Percentiles rank a stretch among this genome's conserved stretches.
Evolutionary conservation across 2,797 vertebrate genomes (phyloP).

Genomic region (Telmatherina bonti): DNA sequence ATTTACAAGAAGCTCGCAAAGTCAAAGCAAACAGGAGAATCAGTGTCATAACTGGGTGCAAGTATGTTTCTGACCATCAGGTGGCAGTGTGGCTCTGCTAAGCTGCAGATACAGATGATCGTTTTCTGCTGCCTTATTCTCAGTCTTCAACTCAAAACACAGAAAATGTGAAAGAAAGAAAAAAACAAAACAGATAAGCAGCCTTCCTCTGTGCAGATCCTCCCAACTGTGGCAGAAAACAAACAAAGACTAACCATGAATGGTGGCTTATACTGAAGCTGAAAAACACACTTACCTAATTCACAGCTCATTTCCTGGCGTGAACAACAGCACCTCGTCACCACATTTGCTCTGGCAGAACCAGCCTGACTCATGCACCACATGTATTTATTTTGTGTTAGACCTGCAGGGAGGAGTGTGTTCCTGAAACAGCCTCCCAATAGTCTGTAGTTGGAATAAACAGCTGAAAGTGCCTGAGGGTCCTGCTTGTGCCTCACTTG

Average conservation of each 20-base stretch:
- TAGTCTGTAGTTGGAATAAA: constrained; percentile 33
- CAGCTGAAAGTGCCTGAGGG: constrained; percentile 29
- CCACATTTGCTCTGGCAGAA: constrained; percentile 36
- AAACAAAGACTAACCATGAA: neutral
- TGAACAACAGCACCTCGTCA: constrained; percentile 31
- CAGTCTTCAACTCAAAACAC: too few relatives aligned
- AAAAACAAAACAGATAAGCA: neutral
- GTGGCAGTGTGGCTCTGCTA: constrained; percentile 29
- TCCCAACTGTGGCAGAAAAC: neutral
- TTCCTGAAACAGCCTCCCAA: constrained; percentile 41
- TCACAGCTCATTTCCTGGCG: constrained; percentile 41
- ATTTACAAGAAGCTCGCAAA: too few relatives aligned
- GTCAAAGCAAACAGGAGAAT: too few relatives aligned
- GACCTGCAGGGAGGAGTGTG: constrained; percentile 36
- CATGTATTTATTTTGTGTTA: constrained; percentile 38
- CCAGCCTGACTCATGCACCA: constrained; percentile 42
- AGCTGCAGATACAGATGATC: constrained; percentile 1
- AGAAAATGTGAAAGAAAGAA: too few relatives aligned
- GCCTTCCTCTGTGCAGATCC: too few relatives aligned
- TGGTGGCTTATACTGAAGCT: constrained; percentile 1
- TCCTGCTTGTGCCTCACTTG: constrained; percentile 36
- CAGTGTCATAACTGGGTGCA: neutral
- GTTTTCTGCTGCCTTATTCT: constrained; percentile 8
- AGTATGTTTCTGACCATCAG: constrained; percentile 41
- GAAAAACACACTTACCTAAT: constrained; percentile 30